phyloP scores from a whole-genome alignment of 2,888 invertebrate genomes.

The Punctoribates punctum region DNA sequence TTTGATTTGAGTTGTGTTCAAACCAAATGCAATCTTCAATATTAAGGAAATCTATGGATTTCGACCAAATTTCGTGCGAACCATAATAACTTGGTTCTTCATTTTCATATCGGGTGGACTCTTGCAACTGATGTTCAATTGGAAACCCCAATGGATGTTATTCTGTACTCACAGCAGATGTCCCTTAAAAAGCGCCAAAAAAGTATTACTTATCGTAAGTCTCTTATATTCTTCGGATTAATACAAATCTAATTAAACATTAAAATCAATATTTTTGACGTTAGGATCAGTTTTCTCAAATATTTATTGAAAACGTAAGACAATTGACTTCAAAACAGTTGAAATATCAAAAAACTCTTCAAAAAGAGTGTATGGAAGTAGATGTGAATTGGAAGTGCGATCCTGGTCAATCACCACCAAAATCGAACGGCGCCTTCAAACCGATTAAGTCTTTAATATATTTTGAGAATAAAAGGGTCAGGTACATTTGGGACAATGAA shows the following conservation, averaged over 20 bases:
- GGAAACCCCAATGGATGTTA: slow-evolving; percentile 60
- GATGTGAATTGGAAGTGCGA: not conserved
- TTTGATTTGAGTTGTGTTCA: slow-evolving; percentile 41
- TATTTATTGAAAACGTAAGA: slow-evolving; percentile 47
- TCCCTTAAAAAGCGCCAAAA: slow-evolving; percentile 60
- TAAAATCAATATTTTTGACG: not conserved
- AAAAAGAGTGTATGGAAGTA: slow-evolving; percentile 4
- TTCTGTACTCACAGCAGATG: slow-evolving; percentile 60
- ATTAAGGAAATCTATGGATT: slow-evolving; percentile 67
- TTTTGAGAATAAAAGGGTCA: slow-evolving; percentile 78
- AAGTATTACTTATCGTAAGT: slow-evolving; percentile 59
- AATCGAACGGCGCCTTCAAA: slow-evolving; percentile 47
- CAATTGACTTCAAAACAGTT: slow-evolving; percentile 31
- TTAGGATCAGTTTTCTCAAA: slow-evolving; percentile 48
- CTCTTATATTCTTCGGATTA: not conserved
- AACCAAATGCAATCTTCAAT: slow-evolving; percentile 43
- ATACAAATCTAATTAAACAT: too few species aligned
- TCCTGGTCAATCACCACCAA: not conserved
- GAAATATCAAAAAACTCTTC: not conserved
- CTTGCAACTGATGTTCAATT: slow-evolving; percentile 62
- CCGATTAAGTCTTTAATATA: slow-evolving; percentile 61
- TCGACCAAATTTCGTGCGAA: slow-evolving; percentile 53
- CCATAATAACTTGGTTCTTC: slow-evolving; percentile 58
- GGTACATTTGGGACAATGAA: slow-evolving; percentile 72
- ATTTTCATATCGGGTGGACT: slow-evolving; percentile 69